These are phyloP conservation scores for Baronia brevicornis DNA, from an alignment of 2,888 invertebrate genomes.

Conservation along the genomic window DNA sequence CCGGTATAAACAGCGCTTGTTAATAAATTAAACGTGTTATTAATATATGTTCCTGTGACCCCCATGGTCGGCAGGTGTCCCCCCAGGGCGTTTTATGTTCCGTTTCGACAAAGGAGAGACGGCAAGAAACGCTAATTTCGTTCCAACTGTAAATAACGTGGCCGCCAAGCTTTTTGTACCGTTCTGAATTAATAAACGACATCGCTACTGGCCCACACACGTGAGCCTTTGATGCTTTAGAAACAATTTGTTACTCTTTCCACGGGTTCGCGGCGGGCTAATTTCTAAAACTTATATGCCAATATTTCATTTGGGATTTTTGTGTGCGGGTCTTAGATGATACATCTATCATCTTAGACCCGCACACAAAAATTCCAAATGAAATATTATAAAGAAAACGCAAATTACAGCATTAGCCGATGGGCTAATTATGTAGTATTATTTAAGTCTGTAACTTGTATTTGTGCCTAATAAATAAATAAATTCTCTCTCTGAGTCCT, in stretches of 20 bases:
- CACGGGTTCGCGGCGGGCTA: background rate
- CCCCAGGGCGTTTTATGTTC: slow-evolving; percentile 53
- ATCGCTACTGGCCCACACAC: too few species aligned
- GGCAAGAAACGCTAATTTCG: slow-evolving; percentile 60
- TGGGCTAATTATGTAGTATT: too few species aligned
- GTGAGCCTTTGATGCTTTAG: slow-evolving; percentile 13
- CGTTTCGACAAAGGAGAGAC: slow-evolving; percentile 60
- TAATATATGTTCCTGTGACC: slow-evolving; percentile 72
- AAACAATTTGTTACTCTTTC: slow-evolving; percentile 10
- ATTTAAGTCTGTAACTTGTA: too few species aligned
- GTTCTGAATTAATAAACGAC: slow-evolving; percentile 55
- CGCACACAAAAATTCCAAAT: background rate
- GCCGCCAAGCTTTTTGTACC: slow-evolving; percentile 57
- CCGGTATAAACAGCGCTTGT: slow-evolving; percentile 73
- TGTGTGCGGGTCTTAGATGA: too few species aligned
- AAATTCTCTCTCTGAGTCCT: too few species aligned
- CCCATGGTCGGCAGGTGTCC: slow-evolving; percentile 66
- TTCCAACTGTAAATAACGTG: slow-evolving; percentile 66
- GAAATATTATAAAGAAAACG: too few species aligned
- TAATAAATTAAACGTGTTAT: slow-evolving; percentile 75
- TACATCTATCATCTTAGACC: too few species aligned
- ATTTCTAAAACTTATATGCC: slow-evolving; percentile 7
- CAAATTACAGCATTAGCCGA: too few species aligned
- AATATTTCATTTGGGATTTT: slow-evolving; percentile 3
- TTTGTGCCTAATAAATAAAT: too few species aligned